These are phyloP conservation scores for Botia kubotai DNA, from an alignment of 2,797 vertebrate species.

Conservation along the genomic window DNA sequence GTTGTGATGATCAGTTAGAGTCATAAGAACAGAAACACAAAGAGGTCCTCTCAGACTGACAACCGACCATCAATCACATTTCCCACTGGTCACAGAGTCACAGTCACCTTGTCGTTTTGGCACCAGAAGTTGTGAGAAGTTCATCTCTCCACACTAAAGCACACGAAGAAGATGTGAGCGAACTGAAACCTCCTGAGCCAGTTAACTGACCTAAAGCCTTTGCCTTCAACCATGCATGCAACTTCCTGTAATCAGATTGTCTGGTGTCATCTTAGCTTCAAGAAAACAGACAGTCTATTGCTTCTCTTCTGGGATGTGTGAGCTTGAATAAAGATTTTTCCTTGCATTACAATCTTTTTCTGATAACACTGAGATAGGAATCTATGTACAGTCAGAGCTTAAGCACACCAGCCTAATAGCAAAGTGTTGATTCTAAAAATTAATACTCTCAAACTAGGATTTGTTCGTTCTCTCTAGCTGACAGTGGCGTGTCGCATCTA, in stretches of 20 bases:
- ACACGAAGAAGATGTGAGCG: not conserved
- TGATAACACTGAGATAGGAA: not conserved
- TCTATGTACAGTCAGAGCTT: not conserved
- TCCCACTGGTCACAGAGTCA: conserved; percentile 55
- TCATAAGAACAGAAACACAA: conserved; percentile 71
- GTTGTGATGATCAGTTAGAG: conserved; percentile 68
- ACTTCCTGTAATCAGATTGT: not conserved
- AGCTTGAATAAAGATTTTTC: not conserved
- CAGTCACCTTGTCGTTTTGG: conserved; percentile 60
- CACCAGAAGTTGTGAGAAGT: conserved; percentile 54
- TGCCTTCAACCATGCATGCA: not conserved
- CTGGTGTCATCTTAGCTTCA: not conserved
- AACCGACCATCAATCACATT: conserved; percentile 55
- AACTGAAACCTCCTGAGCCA: not conserved
- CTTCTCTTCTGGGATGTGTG: not conserved
- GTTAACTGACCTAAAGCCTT: not conserved
- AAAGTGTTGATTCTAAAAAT: not conserved
- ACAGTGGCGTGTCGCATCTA: conserved; percentile 36
- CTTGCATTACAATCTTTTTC: not conserved
- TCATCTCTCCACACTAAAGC: conserved; percentile 1
- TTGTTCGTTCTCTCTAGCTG: not conserved
- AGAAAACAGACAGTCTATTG: not conserved
- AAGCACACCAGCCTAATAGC: not conserved
- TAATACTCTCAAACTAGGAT: not conserved
- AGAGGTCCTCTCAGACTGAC: conserved; percentile 74